Evolutionary conservation across 2,888 invertebrate species (phyloP), one percentile per base, ranked within the genome.

Genomic region (Amphipoea lucens): DNA sequence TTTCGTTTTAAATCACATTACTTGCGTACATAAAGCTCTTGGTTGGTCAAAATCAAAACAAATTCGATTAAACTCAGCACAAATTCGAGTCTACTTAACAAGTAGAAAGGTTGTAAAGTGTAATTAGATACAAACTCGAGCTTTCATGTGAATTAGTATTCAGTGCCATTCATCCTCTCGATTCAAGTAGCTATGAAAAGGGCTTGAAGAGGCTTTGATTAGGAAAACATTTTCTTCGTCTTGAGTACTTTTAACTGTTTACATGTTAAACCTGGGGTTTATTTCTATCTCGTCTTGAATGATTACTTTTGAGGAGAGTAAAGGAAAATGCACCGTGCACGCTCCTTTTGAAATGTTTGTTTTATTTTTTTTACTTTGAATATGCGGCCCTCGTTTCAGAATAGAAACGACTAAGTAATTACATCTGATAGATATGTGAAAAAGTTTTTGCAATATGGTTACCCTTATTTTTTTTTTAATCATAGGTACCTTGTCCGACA

Each of bases 121-220:
- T 89, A 89, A 90, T 91, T 90, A 90, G 84, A 85, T 86, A 85
- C 78, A 85, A 89, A 89, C 84, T 87, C 79, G 80, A 85, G 86
- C 87, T 90, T 90, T 87, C 86, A 86, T 86, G 79, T 90, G 88
- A 93, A 94, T 94, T 93, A 93, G 93, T 92, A 94, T 94, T 94
- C 94, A 92, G 91, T 86, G 84, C 91, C 90, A 92, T 93, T 92
- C 88, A 89, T 92, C 91, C 90, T 89, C 93, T 92, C 90, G 92
- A 94, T 95, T 94, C 93, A 92, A 94, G 92, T 88, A 90, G 92
- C 91, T 83, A 86, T 92, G 92, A 93, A 94, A 93, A 91, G 92
- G 90, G 91, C 88, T 87, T 83, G 72, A 84, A 83, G 77, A 82
- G 87, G 90, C 86, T 90, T 90, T 88, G 87, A 91, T 94, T 91